Base-by-base conservation (phyloP, 2,113 vertebrate genomes). In the Notarius quadriscutis region DNA sequence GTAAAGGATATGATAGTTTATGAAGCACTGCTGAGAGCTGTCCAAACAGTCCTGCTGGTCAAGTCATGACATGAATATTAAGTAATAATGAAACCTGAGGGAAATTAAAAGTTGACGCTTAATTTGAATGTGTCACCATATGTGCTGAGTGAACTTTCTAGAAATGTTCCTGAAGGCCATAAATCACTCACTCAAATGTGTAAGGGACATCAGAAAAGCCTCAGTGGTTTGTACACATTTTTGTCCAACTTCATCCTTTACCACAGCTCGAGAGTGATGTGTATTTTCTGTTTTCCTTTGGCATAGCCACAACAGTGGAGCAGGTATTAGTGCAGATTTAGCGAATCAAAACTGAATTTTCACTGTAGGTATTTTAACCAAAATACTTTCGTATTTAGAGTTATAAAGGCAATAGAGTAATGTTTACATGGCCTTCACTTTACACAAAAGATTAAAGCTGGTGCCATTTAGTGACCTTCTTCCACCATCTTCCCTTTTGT, bases 21-120 rank as follows among this genome's bases (percentile, higher is more conserved):
- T 88, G 51, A 86, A 67, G 63, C 87, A 15, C 72, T 41, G 55
- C 57, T 75, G 50, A 81, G 65, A 79, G 51, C 72, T 74, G 60
- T 75, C 89, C 57, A 74, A 53, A 55, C 81, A 75, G 79, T 69
- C 79, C 65, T 72, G 74, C 78, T 84, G 89, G 86, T 86, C 89
- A 90, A 74, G 89, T 72, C 67, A 80, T 69, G 80, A 55, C 87
- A 88, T 58, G 87, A 89, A 79, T 41, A 53, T 69, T 65, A 80
- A 86, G 22, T 18, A 72, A 80, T 60, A 86, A 55, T 86, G 27
- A 83, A 71, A 86, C 89, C 20, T 41, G 41, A 51, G 87, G 87
- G 81, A 90, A 88, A 90, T 88, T 81, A 83, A 80, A 88, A 62
- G 62, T 62, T 74, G 80, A 86, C 55, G 84, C 75, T 84, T 80